These are phyloP conservation scores for Conger conger DNA, from an alignment of 2,113 vertebrate genomes.

Conservation along the genomic window DNA sequence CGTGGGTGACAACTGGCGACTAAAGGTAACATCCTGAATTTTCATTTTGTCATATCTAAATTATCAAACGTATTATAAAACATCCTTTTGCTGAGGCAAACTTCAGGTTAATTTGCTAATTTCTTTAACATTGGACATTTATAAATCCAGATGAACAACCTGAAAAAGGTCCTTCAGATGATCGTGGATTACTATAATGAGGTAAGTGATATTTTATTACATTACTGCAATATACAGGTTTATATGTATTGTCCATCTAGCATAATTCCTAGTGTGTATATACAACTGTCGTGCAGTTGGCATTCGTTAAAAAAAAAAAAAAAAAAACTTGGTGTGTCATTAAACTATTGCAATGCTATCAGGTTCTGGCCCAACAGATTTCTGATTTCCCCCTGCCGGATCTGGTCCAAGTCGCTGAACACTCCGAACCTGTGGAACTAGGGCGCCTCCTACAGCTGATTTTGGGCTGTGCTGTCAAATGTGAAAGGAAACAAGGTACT, in stretches of 20 bases:
- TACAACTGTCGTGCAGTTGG: background rate
- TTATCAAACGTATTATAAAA: background rate
- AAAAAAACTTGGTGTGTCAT: background rate
- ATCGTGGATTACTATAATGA: constrained; percentile 93
- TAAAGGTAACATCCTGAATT: constrained; percentile 79
- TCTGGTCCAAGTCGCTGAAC: constrained; percentile 81
- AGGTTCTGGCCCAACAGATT: constrained; percentile 89
- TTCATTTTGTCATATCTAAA: background rate
- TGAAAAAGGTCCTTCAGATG: constrained; percentile 96
- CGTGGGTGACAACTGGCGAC: constrained; percentile 89
- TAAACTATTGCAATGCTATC: background rate
- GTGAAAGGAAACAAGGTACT: constrained; percentile 97
- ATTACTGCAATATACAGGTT: background rate
- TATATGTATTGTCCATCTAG: background rate
- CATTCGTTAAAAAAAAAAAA: too few species aligned
- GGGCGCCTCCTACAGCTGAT: constrained; percentile 92
- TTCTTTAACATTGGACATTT: background rate
- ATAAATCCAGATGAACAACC: constrained; percentile 82
- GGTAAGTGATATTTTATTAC: constrained; percentile 65
- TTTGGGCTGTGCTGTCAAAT: constrained; percentile 93
- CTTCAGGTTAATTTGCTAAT: background rate
- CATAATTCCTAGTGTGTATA: background rate
- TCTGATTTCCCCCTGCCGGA: constrained; percentile 86
- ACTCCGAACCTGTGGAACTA: constrained; percentile 76
- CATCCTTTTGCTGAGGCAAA: background rate